Evolutionary conservation across 2,888 invertebrate species (phyloP).

Genomic region (Sinodicranocentrus sp.): DNA sequence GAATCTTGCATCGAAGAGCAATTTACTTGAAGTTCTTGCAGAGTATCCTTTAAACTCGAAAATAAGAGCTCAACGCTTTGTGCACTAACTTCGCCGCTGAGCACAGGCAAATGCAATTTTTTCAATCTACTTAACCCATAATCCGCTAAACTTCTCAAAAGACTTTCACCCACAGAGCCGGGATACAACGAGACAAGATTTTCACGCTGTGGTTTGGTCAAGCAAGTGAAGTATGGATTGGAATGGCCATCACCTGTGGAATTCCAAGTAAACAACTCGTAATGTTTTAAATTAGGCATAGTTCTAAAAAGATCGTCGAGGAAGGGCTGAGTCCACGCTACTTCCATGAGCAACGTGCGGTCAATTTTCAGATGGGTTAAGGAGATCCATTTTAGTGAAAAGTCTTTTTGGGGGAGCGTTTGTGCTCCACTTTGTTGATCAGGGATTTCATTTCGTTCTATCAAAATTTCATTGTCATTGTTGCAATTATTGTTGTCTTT

Average conservation of each 20-base stretch:
- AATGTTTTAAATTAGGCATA: slow-evolving; percentile 69
- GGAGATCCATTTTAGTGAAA: slow-evolving; percentile 40
- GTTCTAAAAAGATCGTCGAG: slow-evolving; percentile 63
- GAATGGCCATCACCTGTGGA: slow-evolving; percentile 68
- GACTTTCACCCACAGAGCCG: slow-evolving; percentile 65
- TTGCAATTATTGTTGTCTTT: slow-evolving; percentile 58
- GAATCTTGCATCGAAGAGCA: slow-evolving; percentile 67
- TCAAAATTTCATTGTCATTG: slow-evolving; percentile 38
- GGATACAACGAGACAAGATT: slow-evolving; percentile 61
- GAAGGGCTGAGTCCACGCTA: slow-evolving; percentile 58
- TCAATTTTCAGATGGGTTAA: slow-evolving; percentile 68
- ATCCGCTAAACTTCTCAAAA: slow-evolving; percentile 58
- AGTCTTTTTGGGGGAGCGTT: slow-evolving; percentile 33
- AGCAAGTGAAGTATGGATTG: slow-evolving; percentile 63
- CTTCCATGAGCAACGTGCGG: slow-evolving; percentile 69
- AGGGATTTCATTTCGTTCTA: background rate
- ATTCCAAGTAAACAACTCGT: slow-evolving; percentile 73
- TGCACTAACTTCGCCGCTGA: slow-evolving; percentile 65
- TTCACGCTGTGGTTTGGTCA: slow-evolving; percentile 39
- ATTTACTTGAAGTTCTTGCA: slow-evolving; percentile 70
- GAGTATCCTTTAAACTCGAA: slow-evolving; percentile 47
- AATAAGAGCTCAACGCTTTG: slow-evolving; percentile 65
- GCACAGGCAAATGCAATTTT: slow-evolving; percentile 69
- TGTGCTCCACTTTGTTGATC: slow-evolving; percentile 3
- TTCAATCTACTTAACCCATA: slow-evolving; percentile 62